A percentile compares a stretch with the other conserved stretches of the same genome.
Evolutionary conservation across 2,113 vertebrate genomes (phyloP).

Genomic region (Balaeniceps rex): DNA sequence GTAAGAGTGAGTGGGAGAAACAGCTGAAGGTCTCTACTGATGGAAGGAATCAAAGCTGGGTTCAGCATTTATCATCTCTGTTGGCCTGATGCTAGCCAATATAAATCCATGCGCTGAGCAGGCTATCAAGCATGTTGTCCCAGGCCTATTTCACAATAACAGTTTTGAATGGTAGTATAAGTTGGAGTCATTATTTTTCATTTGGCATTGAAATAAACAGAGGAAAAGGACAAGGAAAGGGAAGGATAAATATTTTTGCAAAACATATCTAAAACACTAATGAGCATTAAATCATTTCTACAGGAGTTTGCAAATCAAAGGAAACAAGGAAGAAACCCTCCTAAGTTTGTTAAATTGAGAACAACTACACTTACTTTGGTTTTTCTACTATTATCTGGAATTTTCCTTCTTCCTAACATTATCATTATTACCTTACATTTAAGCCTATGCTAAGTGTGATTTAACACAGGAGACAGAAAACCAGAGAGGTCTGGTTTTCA

Average conservation of each 20-base stretch:
- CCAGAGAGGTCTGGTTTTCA: conserved; percentile 47
- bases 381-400: background rate
- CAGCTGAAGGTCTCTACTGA: background rate
- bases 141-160: background rate
- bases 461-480: conserved; percentile 50
- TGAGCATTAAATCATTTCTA: conserved; percentile 25
- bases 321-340: conserved; percentile 22
- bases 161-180: background rate
- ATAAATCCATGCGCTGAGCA: background rate
- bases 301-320: background rate
- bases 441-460: conserved; percentile 38
- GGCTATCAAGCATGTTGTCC: background rate
- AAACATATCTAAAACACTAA: background rate
- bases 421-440: conserved; percentile 18
- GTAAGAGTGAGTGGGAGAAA: background rate
- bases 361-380: background rate
- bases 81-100: background rate
- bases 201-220: conserved; percentile 25
- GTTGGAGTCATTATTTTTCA: background rate
- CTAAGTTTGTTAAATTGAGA: background rate
- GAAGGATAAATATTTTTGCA: conserved; percentile 36
- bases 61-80: background rate
- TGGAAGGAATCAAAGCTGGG: background rate
- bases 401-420: conserved; percentile 34
- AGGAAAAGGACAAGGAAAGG: conserved; percentile 42